Evolutionary conservation across 1,140 invertebrate genomes (phyloP), one percentile per base, ranked within the genome.

Genomic region (Triops longicaudatus): DNA sequence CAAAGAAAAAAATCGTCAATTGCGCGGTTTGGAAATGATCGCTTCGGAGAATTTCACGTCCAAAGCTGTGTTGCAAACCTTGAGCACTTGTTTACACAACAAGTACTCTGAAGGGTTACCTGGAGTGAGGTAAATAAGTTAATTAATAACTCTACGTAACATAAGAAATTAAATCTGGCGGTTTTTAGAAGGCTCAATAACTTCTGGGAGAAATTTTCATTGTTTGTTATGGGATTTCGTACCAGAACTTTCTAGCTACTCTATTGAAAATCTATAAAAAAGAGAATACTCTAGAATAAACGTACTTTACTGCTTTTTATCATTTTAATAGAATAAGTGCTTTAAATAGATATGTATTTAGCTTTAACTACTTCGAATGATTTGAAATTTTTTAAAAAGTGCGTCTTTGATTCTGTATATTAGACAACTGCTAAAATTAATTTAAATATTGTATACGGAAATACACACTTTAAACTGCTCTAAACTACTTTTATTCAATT

Each of bases 101-200:
- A 99, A 99, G 88, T 99, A 99, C 85, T 98, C 96, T 0, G 97
- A 99, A 86, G 97, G 97, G 41, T 89, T 96, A 82, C 95, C 96
- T 43, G 90, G 92, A 76, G 88, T 90, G 83, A 91, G 93, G 92
- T 94, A 83, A 85, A 80, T 79, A 17, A 73, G n/a, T 17, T 4
- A 28, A 22, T 9, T 27, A 37, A 22, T 72, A 14, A 27, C 72
- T 17, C 5, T 73, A 12, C 11, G 2, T 27, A 1, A 17, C 76
- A 27, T 26, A 37, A 12, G 26, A 44, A 73, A 43, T n/a, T n/a
- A n/a, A n/a, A n/a, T n/a, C n/a, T n/a, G n/a, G n/a, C n/a, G n/a
- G n/a, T n/a, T n/a, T n/a, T n/a, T n/a, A n/a, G n/a, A n/a, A n/a
- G n/a, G n/a, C n/a, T n/a, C 28, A 73, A 26, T 27, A 41, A 41